Evolutionary conservation across 2,888 invertebrate genomes (phyloP).

Genomic region (Pelosia muscerda): DNA sequence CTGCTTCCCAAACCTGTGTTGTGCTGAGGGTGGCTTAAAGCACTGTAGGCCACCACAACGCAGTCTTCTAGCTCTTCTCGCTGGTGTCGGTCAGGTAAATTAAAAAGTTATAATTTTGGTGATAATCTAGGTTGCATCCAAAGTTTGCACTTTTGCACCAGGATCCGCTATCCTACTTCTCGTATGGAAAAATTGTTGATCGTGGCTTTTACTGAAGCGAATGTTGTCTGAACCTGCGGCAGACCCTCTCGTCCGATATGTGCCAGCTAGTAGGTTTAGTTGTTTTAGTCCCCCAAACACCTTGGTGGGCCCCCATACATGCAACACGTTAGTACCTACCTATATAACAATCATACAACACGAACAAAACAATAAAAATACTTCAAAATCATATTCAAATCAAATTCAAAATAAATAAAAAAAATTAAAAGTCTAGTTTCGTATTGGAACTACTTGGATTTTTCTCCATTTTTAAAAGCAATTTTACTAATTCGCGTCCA

Average conservation of each 20-base stretch:
- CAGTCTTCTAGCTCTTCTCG: conserved; percentile 89
- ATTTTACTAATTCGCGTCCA: too few species aligned
- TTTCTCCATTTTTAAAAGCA: too few species aligned
- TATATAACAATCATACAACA: too few species aligned
- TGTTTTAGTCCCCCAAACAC: neutral
- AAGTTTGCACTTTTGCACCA: too few species aligned
- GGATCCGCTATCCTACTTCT: neutral
- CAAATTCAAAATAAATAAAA: too few species aligned
- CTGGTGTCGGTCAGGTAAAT: conserved; percentile 87
- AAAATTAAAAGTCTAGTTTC: too few species aligned
- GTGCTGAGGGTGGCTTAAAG: conserved; percentile 91
- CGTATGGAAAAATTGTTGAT: neutral
- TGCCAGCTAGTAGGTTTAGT: neutral
- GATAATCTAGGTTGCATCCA: neutral
- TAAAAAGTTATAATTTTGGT: neutral
- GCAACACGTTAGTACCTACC: neutral
- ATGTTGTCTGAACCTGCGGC: neutral
- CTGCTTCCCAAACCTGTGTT: conserved; percentile 93
- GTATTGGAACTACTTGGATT: too few species aligned
- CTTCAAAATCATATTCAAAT: too few species aligned
- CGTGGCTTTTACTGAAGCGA: neutral
- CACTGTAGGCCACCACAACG: conserved; percentile 91
- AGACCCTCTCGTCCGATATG: neutral
- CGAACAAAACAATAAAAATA: too few species aligned
- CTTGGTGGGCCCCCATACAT: neutral